Base-by-base conservation (phyloP, 23 tunicate species). In the Ciona savignyi region DNA sequence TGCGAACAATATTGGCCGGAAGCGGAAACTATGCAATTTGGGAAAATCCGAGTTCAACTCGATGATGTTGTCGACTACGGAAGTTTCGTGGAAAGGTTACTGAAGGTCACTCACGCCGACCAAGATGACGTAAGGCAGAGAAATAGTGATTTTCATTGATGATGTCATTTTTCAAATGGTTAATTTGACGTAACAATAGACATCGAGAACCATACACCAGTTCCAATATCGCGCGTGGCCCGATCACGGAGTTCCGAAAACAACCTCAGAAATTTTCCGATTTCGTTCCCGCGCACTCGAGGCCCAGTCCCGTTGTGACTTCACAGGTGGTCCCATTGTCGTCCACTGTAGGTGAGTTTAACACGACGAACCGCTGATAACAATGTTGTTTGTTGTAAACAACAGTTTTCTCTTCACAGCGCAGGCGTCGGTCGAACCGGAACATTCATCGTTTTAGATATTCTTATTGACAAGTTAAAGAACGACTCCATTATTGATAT, bases 371-470 rank as follows among this genome's bases (percentile, higher is more conserved):
- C n/a, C n/a, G n/a, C n/a, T n/a, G n/a, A n/a, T n/a, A n/a, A n/a
- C n/a, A n/a, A n/a, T n/a, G n/a, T n/a, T n/a, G n/a, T n/a, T n/a
- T n/a, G n/a, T n/a, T n/a, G n/a, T n/a, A n/a, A n/a, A n/a, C n/a
- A n/a, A n/a, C n/a, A n/a, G n/a, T n/a, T n/a, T n/a, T n/a, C n/a
- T 26, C 3, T 61, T 74, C 32, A 49, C 65, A 91, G 97, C 67
- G 97, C 97, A 51, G 97, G 97, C 4, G 97, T 91, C 11, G 97
- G 97, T 22, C 49, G 97, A 32, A 91, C 97, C 23, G 97, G 97
- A 15, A 91, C 97, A 1, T 80, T 79, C 71, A 84, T 91, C 20
- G 97, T 81, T 23, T 86, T 91, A 25, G 97, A 91, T 51, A 33
- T 11, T 26, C 71, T 91, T 21, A 66, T 85, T 0, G 72, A 74